Base-by-base conservation (phyloP, 2,113 vertebrate genomes). In the Colinus virginianus region DNA sequence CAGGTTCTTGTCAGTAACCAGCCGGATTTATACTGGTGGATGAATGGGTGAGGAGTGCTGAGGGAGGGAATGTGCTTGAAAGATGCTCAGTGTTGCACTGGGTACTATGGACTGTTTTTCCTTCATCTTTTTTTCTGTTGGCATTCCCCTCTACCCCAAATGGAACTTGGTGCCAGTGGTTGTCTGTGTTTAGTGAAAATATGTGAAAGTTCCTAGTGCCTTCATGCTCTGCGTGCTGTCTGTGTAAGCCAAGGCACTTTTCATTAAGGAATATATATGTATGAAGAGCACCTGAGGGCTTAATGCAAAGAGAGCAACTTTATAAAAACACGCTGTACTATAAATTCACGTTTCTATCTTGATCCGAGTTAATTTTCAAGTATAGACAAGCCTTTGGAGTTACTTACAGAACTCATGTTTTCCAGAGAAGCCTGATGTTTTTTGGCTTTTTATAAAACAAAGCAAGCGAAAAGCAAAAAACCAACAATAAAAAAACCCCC, bases 311-410 rank as follows among this genome's bases (percentile, higher is more conserved):
- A 55, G 56, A 83, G 46, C n/a, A 62, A 72, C 48, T 88, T 80
- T 61, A 66, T 84, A 67, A 88, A 90, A 93, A 80, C 22, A 42
- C 64, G 55, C 49, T 63, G 48, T 67, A 11, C 64, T 86, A 43
- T 81, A 84, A 96, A 93, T 92, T 93, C 74, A 78, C 45, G 49
- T 90, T 92, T 96, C 82, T 93, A 43, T 86, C 88, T 92, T 76
- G 80, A 90, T 87, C 66, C 66, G 81, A 95, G 84, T 82, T 81
- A 81, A 82, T 88, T 94, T 93, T 94, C 92, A 93, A 92, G 94
- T 78, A 55, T 78, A 90, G 92, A 88, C 86, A 93, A 81, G 90
- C 70, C 62, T 93, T 69, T 94, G 68, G 83, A 92, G 32, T 58
- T 67, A 70, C 70, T 70, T 81, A 40, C 28, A 28, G 28, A 53